Conservation (phyloP, 2,113 vertebrate genomes). For the Cochlearius cochlearius region DNA sequence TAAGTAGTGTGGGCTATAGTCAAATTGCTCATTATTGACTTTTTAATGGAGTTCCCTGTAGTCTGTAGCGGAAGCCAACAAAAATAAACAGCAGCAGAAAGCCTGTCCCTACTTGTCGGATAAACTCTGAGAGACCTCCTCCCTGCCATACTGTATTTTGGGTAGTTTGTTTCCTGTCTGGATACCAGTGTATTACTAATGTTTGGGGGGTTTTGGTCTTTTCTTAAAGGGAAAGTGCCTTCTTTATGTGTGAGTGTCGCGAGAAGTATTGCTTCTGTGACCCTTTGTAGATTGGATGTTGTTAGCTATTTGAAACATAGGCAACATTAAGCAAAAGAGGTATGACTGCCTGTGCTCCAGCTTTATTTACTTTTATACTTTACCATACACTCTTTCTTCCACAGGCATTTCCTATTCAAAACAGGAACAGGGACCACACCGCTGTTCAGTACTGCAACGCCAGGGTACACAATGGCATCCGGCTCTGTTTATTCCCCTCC, state of each 20-base stretch:
- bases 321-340: not conserved
- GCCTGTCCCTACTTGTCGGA: not conserved
- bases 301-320: not conserved
- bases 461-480: conserved; percentile 98
- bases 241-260: not conserved
- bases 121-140: conserved; percentile 7
- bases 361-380: conserved; percentile 16
- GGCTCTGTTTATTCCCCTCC: conserved; percentile 98
- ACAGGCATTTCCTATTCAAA: conserved; percentile 98
- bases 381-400: conserved; percentile 28
- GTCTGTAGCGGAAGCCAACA: conserved; percentile 27
- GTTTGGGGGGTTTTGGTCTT: not conserved
- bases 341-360: not conserved
- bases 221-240: not conserved
- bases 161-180: not conserved
- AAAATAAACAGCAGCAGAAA: conserved; percentile 40
- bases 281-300: not conserved
- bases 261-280: not conserved
- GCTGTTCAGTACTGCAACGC: conserved; percentile 94
- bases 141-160: not conserved
- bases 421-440: conserved; percentile 96
- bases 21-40: conserved; percentile 42
- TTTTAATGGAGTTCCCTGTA: conserved; percentile 46
- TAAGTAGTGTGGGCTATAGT: conserved; percentile 22
- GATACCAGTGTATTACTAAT: not conserved